Evolutionary conservation across 2,113 vertebrate genomes (phyloP), one percentile per base, ranked within the genome.

Genomic region (Petaurus breviceps): DNA sequence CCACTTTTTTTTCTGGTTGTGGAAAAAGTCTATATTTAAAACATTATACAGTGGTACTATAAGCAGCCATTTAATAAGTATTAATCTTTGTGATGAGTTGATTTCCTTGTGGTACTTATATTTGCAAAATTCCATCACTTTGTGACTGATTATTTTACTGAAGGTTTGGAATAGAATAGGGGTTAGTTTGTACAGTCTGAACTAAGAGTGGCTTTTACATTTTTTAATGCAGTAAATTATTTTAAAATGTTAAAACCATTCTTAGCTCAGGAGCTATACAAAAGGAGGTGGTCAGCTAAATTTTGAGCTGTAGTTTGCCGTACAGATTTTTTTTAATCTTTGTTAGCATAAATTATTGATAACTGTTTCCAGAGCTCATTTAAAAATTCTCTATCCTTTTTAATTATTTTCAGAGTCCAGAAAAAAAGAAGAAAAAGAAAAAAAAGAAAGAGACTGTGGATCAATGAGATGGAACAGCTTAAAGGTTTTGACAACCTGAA

Each of bases 351-450:
- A 97, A 46, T 23, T 5, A 51, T 92, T 90, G 8, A 54, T 92
- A 68, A 14, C 47, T 10, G 92, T 4, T 90, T 43, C 92, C 52
- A 23, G 2, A 91, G 49, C 24, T 95, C 37, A 91, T 96, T 98
- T 95, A 92, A 95, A 95, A 25, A 25, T 96, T 97, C 50, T 97
- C 93, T 93, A 84, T 92, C 54, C 93, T 93, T n/a, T 50, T 96
- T 96, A 94, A 1, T 97, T 97, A 89, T 97, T 98, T 98, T n/a
- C 97, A 99, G 99, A 98, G 98, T 61, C 93, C 99, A 98, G 99
- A 99, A 96, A 99, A 99, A 96, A 99, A 99, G 98, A 99, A 99
- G 98, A 99, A 99, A 97, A 99, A 99, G 93, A 99, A 99, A 95
- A 99, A 99, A 98, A 99, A 99, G 97, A 97, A 93, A 43, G 98